Conservation (phyloP, 2,888 invertebrate species). For the Serripes groenlandicus region DNA sequence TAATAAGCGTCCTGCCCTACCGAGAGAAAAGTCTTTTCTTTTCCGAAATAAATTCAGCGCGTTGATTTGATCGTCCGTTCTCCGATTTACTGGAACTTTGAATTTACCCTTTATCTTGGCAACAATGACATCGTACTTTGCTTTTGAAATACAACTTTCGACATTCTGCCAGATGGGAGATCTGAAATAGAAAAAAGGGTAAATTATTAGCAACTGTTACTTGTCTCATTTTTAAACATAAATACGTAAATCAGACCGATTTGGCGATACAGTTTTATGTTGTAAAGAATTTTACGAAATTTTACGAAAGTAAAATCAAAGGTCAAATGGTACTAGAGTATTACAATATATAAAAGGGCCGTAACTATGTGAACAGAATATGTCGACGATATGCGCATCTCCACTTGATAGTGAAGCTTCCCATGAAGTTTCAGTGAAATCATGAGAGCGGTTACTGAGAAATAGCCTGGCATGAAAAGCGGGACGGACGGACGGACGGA, state of each 20-base stretch:
- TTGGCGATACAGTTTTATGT: too few relatives aligned
- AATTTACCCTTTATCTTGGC: constrained; percentile 27
- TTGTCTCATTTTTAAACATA: neutral
- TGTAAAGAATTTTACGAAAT: too few relatives aligned
- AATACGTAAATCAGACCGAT: too few relatives aligned
- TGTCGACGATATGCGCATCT: too few relatives aligned
- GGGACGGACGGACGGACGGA: too few relatives aligned
- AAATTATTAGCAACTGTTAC: neutral
- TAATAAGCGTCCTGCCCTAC: constrained; percentile 4
- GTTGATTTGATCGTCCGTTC: constrained; percentile 24
- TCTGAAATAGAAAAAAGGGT: constrained; percentile 3
- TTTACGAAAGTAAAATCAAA: neutral
- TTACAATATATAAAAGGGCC: too few relatives aligned
- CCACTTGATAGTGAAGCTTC: too few relatives aligned
- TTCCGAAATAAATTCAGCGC: constrained; percentile 21
- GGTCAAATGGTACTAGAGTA: too few relatives aligned
- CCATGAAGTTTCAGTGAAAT: too few relatives aligned
- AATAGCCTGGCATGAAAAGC: too few relatives aligned
- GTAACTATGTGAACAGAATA: too few relatives aligned
- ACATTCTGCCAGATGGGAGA: constrained; percentile 15
- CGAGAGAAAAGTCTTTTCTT: constrained; percentile 15
- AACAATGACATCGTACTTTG: constrained; percentile 30
- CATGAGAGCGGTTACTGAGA: too few relatives aligned
- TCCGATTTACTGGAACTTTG: constrained; percentile 20
- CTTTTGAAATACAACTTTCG: constrained; percentile 11